Evolutionary conservation across 2,113 vertebrate species (phyloP).

Genomic region (Anser brachyrhynchus): DNA sequence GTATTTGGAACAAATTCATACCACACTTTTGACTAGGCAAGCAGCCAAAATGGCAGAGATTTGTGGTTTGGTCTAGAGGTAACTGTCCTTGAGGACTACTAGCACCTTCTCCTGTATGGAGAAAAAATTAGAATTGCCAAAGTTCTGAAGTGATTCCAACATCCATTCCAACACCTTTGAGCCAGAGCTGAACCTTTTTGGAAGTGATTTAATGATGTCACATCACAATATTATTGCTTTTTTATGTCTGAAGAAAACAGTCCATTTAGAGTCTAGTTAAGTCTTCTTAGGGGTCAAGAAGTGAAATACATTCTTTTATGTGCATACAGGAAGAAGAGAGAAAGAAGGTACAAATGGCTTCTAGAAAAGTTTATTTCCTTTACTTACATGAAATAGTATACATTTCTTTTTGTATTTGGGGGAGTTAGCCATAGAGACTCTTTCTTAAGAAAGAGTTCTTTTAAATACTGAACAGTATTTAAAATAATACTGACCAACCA

Average conservation of each 20-base stretch:
- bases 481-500: neutral
- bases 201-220: neutral
- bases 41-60: slow-evolving; percentile 38
- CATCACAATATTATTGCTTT: neutral
- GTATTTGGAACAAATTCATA: slow-evolving; percentile 39
- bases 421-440: neutral
- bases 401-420: neutral
- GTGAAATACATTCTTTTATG: neutral
- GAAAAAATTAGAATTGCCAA: neutral
- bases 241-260: neutral
- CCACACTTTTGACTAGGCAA: slow-evolving; percentile 25
- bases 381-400: neutral
- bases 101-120: neutral
- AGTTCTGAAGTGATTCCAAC: neutral
- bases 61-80: neutral
- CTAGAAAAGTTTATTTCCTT: neutral
- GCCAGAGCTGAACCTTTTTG: neutral
- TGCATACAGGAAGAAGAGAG: neutral
- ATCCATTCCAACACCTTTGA: neutral
- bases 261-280: neutral
- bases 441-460: neutral
- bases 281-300: neutral
- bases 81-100: neutral
- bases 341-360: neutral
- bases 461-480: neutral